A percentile compares a stretch with the other conserved stretches of the same genome.
phyloP scores from a whole-genome alignment of 53 echinoderm and acorn worm species.

The Glandiceps talaboti region DNA sequence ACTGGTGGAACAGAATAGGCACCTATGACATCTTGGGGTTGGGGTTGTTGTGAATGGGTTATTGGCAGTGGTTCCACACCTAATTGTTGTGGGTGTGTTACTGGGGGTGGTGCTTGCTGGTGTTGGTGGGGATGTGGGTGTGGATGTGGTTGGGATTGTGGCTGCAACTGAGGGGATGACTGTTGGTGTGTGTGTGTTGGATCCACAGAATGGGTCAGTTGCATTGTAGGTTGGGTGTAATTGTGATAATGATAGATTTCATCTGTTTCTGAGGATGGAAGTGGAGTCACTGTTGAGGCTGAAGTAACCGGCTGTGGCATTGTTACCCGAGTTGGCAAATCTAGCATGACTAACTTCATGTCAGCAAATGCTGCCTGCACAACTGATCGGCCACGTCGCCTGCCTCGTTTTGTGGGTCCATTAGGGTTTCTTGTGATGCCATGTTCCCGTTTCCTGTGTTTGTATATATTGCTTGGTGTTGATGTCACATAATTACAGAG shows the following conservation, averaged over 20 bases:
- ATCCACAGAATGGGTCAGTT: neutral
- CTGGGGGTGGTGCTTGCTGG: conserved; percentile 13
- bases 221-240: neutral
- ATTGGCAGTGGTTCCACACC: neutral
- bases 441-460: conserved; percentile 64
- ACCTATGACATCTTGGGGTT: neutral
- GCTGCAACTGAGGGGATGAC: neutral
- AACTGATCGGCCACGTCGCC: neutral
- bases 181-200: neutral
- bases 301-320: neutral
- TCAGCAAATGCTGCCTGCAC: neutral
- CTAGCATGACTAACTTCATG: neutral
- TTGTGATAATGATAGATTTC: too few relatives aligned
- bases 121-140: conserved; percentile 3
- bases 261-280: neutral
- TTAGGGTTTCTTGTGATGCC: conserved; percentile 22
- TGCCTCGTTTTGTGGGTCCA: too few relatives aligned
- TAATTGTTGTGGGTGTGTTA: neutral
- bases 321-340: neutral
- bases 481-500: conserved; percentile 63
- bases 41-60: too few relatives aligned
- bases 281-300: neutral
- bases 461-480: conserved; percentile 74
- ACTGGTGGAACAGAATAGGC: neutral
- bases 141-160: conserved; percentile 10